Evolutionary conservation across 2,888 invertebrate genomes (phyloP).

Genomic region (Folsomia manolachei): DNA sequence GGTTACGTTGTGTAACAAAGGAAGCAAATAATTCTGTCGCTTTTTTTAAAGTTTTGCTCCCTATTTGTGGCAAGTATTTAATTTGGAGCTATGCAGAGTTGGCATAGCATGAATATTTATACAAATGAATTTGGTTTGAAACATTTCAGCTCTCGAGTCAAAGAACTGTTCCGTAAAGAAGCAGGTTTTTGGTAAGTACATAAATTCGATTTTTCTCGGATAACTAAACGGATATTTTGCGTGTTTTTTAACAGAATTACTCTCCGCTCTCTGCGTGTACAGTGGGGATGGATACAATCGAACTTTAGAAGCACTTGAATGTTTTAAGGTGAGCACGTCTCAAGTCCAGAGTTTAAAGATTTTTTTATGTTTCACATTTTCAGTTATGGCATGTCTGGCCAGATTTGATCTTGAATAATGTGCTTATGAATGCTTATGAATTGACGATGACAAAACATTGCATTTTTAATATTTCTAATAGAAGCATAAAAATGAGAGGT

Average conservation of each 20-base stretch:
- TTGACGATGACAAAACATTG: too few species aligned
- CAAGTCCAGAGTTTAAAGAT: too few species aligned
- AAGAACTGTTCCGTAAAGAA: conserved; percentile 88
- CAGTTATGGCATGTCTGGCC: too few species aligned
- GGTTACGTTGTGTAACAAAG: neutral
- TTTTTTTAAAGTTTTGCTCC: neutral
- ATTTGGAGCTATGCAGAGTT: too few species aligned
- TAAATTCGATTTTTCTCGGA: too few species aligned
- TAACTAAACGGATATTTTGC: too few species aligned
- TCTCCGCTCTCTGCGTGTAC: conserved; percentile 92
- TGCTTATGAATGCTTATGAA: too few species aligned
- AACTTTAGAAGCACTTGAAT: conserved; percentile 84
- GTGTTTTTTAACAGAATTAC: too few species aligned
- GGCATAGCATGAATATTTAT: neutral
- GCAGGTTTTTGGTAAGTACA: conserved; percentile 95
- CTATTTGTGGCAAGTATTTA: neutral
- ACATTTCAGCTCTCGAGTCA: conserved; percentile 76
- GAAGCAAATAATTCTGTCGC: neutral
- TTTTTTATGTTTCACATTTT: too few species aligned
- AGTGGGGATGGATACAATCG: conserved; percentile 83
- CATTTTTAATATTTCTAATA: conserved; percentile 58
- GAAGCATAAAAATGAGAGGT: conserved; percentile 81
- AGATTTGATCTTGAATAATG: neutral
- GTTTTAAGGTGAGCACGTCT: conserved; percentile 85
- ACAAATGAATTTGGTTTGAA: neutral